Conservation (phyloP, 2,797 vertebrate genomes). For the Xyrichtys novacula region DNA sequence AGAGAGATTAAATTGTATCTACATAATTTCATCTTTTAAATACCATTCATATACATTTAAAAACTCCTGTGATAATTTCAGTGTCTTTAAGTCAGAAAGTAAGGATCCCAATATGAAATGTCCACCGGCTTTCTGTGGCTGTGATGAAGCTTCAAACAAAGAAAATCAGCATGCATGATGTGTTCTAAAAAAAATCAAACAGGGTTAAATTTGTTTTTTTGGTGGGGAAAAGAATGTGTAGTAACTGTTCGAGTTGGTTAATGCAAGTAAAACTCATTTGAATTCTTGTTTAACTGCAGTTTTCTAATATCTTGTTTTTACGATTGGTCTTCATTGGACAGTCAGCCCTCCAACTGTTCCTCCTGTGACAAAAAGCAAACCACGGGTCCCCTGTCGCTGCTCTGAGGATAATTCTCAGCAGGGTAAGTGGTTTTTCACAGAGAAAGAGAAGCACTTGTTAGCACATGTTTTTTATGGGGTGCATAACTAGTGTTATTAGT, state of each 20-base stretch:
- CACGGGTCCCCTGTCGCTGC: slow-evolving; percentile 29
- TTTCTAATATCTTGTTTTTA: background rate
- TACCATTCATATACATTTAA: background rate
- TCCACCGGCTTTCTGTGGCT: background rate
- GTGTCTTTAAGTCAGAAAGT: background rate
- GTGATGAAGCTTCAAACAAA: background rate
- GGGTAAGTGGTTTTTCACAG: slow-evolving; percentile 26
- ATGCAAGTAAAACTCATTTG: background rate
- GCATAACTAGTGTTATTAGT: background rate
- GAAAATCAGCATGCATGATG: background rate
- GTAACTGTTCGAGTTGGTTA: background rate
- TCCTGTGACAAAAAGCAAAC: background rate
- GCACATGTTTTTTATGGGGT: background rate
- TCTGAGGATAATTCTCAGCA: background rate
- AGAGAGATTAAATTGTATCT: background rate
- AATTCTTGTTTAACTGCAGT: background rate
- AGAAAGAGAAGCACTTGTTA: background rate
- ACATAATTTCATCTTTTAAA: no score
- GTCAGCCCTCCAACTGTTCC: slow-evolving; percentile 32
- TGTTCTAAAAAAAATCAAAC: background rate
- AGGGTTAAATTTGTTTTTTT: background rate
- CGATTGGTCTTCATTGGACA: slow-evolving; percentile 35
- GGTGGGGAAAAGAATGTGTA: background rate
- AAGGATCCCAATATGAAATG: background rate
- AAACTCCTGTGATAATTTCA: background rate